phyloP scores from a whole-genome alignment of 2,888 invertebrate species.

The Apomyelois bistriatella region DNA sequence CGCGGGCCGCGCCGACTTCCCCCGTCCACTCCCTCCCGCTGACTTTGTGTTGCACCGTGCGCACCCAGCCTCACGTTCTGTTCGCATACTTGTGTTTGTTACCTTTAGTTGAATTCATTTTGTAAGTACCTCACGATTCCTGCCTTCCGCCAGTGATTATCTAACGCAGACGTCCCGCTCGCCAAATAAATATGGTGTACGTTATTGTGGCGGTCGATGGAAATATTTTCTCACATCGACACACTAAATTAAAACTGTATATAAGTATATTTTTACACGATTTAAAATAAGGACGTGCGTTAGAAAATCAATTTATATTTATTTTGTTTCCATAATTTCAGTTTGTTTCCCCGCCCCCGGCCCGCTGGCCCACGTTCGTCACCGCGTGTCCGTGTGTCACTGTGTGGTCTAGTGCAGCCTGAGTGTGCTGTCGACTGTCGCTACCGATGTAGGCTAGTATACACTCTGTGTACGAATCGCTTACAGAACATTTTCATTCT shows the following conservation, averaged over 20 bases:
- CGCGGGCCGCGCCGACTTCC: conserved; percentile 35
- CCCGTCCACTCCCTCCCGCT: conserved; percentile 17
- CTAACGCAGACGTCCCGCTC: too few species aligned
- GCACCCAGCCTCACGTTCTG: neutral
- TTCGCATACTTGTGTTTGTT: conserved; percentile 10
- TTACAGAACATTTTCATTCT: neutral
- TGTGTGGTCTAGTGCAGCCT: conserved; percentile 31
- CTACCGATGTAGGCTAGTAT: conserved; percentile 10
- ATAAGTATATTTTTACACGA: too few species aligned
- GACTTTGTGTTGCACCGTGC: conserved; percentile 15
- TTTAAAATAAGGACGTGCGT: too few species aligned
- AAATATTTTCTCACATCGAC: too few species aligned
- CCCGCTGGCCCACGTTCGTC: conserved; percentile 70
- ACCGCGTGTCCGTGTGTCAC: conserved; percentile 44
- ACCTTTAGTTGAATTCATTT: neutral
- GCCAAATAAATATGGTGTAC: too few species aligned
- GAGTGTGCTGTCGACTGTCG: conserved; percentile 14
- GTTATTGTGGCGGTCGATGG: too few species aligned
- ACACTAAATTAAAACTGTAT: too few species aligned
- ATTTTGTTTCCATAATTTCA: neutral
- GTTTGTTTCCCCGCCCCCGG: conserved; percentile 28
- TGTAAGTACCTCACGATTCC: neutral
- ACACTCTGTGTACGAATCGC: conserved; percentile 1
- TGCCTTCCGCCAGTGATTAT: neutral
- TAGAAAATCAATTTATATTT: neutral